Evolutionary conservation across 2,113 vertebrate species (phyloP), one percentile per base, ranked within the genome.

Genomic region (Otus sunia): DNA sequence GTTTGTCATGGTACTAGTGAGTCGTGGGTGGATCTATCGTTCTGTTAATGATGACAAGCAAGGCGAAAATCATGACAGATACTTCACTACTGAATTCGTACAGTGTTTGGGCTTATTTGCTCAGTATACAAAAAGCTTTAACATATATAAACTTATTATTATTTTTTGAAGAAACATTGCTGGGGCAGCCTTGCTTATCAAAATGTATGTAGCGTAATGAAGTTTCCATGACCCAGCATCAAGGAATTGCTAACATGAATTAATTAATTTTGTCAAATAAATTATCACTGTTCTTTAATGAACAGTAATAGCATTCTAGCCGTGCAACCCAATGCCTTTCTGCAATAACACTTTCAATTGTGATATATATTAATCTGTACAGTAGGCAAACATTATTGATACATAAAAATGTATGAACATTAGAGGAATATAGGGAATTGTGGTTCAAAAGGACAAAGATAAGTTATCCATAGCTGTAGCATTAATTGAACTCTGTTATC

Each of bases 1-100:
- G 58, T 87, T 95, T 96, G 91, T 96, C 92, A 90, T 22, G 76
- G 69, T 72, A 62, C 60, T 87, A 60, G 73, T 58, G 94, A 85
- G 69, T 94, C 11, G 6, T 75, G 45, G 94, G 94, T 1, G 58
- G 83, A 95, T 82, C 62, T 75, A 66, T 85, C 49, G 0, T 72
- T 94, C 88, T 64, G 53, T 25, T 92, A 92, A 92, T 47, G 62
- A 82, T 87, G 86, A 92, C 80, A 96, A 92, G 76, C 56, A 92
- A 91, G n/a, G 66, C 39, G 92, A 84, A 92, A 92, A 78, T 74
- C 60, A 60, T 66, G 34, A 78, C 91, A 84, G 77, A 66, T 68
- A 78, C 43, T 88, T 92, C 88, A 80, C 53, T 59, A 29, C 67
- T 86, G 90, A 86, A 92, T 93, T 77, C 0, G 0, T 86, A 66